A percentile compares a stretch with the other conserved stretches of the same genome.
These are phyloP conservation scores for Falcaria lacertinaria DNA, from an alignment of 2,888 invertebrate species.

Conservation along the genomic window DNA sequence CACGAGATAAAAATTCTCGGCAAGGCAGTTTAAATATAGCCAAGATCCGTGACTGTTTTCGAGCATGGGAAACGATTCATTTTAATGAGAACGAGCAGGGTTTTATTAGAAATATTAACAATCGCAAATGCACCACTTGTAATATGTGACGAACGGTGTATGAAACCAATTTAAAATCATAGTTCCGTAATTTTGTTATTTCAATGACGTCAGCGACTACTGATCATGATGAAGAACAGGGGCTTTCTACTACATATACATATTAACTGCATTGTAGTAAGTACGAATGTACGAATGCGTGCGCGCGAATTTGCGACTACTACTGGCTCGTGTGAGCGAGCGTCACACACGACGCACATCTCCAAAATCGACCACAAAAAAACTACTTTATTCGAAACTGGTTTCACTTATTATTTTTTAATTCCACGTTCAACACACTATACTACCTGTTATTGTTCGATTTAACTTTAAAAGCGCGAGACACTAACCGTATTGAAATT, in stretches of 20 bases:
- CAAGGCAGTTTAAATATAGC: not conserved
- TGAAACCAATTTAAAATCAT: too few relatives aligned
- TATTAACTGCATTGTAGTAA: not conserved
- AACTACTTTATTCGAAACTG: not conserved
- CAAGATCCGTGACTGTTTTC: not conserved
- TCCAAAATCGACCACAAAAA: not conserved
- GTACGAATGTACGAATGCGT: not conserved
- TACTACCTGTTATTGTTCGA: not conserved
- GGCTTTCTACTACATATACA: too few relatives aligned
- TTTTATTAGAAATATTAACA: too few relatives aligned
- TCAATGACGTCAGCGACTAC: too few relatives aligned
- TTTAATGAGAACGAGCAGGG: not conserved
- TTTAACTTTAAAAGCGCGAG: not conserved
- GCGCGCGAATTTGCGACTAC: not conserved
- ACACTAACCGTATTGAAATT: not conserved
- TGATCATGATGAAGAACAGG: too few relatives aligned
- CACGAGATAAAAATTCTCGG: constrained; percentile 1
- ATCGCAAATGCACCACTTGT: too few relatives aligned
- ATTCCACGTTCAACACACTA: not conserved
- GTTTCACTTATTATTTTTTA: not conserved
- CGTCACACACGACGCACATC: not conserved
- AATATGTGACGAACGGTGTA: too few relatives aligned
- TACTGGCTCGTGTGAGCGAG: not conserved
- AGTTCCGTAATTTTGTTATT: too few relatives aligned
- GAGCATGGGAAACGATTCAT: not conserved